Evolutionary conservation across 37 sponge, comb jelly and placozoan genomes (phyloP).

Genomic region (Ephydatia muelleri): DNA sequence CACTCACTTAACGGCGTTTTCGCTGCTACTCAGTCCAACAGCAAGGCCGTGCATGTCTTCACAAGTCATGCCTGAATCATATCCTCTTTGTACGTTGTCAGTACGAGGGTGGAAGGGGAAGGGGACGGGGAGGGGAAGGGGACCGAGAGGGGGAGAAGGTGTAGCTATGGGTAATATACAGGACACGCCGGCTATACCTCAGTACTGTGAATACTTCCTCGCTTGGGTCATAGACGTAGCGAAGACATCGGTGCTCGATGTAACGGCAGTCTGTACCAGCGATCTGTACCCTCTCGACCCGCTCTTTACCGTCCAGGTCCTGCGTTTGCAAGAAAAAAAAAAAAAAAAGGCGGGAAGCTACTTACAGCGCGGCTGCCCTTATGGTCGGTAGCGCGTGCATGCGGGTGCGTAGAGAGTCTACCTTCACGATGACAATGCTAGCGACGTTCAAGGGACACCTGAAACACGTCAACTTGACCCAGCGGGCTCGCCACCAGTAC

Average conservation of each 20-base stretch:
- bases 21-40: neutral
- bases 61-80: constrained; percentile 20
- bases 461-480: neutral
- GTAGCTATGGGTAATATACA: too few relatives aligned
- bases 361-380: too few relatives aligned
- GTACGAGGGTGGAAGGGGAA: too few relatives aligned
- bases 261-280: too few relatives aligned
- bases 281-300: too few relatives aligned
- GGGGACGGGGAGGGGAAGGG: too few relatives aligned
- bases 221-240: too few relatives aligned
- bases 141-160: too few relatives aligned
- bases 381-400: too few relatives aligned
- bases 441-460: constrained; percentile 8
- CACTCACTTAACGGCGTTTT: neutral
- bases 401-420: neutral
- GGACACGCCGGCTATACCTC: too few relatives aligned
- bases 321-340: neutral
- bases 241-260: too few relatives aligned
- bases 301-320: constrained; percentile 36
- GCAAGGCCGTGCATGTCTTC: neutral
- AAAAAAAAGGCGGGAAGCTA: neutral
- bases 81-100: constrained; percentile 1
- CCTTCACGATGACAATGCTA: constrained; percentile 27
- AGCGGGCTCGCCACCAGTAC: constrained; percentile 35
- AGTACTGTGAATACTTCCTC: too few relatives aligned